Conservation (phyloP, 2,113 vertebrate species). For the Cebidichthys violaceus region DNA sequence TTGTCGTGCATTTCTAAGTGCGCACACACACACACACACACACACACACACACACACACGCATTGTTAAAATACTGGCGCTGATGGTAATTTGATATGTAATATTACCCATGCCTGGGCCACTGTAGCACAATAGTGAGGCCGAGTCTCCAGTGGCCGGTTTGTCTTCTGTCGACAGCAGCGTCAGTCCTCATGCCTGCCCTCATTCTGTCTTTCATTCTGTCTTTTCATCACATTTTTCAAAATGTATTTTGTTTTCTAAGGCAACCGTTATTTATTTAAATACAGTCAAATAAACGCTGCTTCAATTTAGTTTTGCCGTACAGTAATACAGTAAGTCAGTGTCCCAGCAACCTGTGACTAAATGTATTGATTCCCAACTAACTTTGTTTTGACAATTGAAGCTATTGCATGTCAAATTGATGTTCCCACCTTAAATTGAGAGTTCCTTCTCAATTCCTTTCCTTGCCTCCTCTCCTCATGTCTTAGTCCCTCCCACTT, state of each 20-base stretch:
- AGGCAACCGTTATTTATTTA: background rate
- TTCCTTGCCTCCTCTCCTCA: background rate
- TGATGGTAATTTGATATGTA: constrained; percentile 61
- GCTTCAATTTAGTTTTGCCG: background rate
- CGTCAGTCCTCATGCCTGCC: constrained; percentile 37
- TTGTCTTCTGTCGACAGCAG: constrained; percentile 62
- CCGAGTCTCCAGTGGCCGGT: constrained; percentile 50
- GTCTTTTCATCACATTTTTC: constrained; percentile 45
- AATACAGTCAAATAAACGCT: background rate
- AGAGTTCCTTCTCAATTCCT: background rate
- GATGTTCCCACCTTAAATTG: background rate
- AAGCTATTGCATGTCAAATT: background rate
- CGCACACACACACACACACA: background rate
- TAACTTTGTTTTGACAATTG: background rate
- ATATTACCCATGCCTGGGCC: constrained; percentile 46
- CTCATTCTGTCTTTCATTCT: constrained; percentile 62
- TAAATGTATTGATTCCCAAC: background rate
- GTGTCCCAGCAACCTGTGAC: background rate
- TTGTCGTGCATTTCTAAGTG: constrained; percentile 47
- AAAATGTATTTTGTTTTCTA: constrained; percentile 23
- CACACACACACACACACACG: background rate
- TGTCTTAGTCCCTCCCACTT: background rate
- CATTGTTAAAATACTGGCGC: constrained; percentile 13
- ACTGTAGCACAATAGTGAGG: constrained; percentile 37
- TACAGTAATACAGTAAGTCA: background rate